A percentile compares a stretch with the other conserved stretches of the same genome.
Evolutionary conservation across 2,113 vertebrate genomes (phyloP).

Genomic region (Colius striatus): DNA sequence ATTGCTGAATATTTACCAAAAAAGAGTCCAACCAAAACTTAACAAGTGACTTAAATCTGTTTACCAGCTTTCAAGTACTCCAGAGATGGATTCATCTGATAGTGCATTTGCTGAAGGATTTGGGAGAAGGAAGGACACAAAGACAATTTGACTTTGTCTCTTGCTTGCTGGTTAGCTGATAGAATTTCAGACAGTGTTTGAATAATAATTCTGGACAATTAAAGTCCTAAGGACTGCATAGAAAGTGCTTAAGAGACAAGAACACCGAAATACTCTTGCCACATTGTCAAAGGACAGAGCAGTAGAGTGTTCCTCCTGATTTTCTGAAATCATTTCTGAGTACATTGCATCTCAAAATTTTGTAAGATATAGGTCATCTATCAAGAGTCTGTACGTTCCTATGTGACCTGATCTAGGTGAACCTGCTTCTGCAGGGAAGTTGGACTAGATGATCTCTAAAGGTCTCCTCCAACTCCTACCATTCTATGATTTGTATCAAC

Average conservation of each 20-base stretch:
- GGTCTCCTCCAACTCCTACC: too few relatives aligned
- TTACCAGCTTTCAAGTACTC: rapidly evolving
- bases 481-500: background rate
- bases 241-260: background rate
- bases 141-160: background rate
- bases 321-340: background rate
- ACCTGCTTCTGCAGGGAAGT: too few relatives aligned
- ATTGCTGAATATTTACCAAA: background rate
- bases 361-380: background rate
- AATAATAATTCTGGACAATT: background rate
- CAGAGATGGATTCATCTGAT: background rate
- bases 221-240: background rate
- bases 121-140: background rate
- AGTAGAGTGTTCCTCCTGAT: background rate
- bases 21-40: rapidly evolving
- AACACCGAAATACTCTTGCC: background rate
- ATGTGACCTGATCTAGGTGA: too few relatives aligned
- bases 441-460: too few relatives aligned
- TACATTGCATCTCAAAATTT: background rate
- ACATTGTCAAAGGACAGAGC: background rate
- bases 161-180: background rate
- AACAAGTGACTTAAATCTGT: background rate
- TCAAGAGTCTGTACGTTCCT: too few relatives aligned
- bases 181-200: background rate
- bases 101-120: background rate